phyloP scores from a whole-genome alignment of 2,888 invertebrate genomes.

The Dryocosmus kuriphilus region DNA sequence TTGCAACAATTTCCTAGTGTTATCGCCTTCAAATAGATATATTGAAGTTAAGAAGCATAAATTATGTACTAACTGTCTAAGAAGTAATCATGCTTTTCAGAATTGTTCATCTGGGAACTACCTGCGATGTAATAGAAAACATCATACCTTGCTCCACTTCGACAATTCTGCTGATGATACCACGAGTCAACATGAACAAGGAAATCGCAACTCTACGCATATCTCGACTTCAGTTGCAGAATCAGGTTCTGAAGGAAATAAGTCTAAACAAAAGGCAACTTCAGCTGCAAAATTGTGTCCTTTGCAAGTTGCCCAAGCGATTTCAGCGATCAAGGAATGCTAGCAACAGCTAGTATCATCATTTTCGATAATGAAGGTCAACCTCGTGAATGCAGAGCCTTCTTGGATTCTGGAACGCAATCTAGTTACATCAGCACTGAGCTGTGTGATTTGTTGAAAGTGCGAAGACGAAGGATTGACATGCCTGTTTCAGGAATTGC shows the following conservation, averaged over 20 bases:
- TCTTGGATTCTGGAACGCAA: background rate
- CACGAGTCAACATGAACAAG: background rate
- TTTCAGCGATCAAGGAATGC: no score
- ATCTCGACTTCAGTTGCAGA: background rate
- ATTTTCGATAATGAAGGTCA: background rate
- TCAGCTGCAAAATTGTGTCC: no score
- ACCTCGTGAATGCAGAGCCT: background rate
- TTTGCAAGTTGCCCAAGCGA: no score
- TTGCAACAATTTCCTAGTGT: no score
- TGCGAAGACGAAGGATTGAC: background rate
- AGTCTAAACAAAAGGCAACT: no score
- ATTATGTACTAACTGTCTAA: no score
- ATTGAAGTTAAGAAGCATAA: no score
- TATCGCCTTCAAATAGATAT: no score
- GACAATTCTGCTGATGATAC: background rate
- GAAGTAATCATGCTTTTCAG: no score
- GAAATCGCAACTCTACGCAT: background rate
- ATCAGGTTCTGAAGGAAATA: no score
- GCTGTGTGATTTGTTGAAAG: background rate
- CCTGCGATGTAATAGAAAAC: background rate
- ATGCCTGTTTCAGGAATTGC: background rate
- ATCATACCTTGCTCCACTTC: background rate
- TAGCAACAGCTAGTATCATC: background rate
- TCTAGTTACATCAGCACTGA: background rate
- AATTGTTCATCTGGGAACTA: no score